Evolutionary conservation across 2,888 invertebrate species (phyloP), one percentile per base, ranked within the genome.

Genomic region (Onchidella celtica): DNA sequence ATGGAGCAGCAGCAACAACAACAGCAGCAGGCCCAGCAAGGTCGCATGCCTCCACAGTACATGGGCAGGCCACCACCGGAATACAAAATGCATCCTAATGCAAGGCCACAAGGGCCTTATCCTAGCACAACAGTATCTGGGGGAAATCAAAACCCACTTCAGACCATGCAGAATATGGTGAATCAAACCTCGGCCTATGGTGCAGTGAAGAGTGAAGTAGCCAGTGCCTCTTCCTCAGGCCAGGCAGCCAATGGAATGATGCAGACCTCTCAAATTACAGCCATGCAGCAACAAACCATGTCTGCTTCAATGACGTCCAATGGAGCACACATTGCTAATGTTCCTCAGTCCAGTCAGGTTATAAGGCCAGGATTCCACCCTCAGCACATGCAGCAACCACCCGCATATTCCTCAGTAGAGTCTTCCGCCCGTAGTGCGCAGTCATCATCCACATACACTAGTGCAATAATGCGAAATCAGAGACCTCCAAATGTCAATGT

Each of bases 11-110:
- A 84, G 59, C 80, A 84, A 73, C 86, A 85, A 59, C 85, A 86
- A 57, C 82, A 84, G 59, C 80, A 84, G 75, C 86, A 85, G 63
- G 84, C 86, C 65, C 85, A 86, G 66, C 87, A 85, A 66, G 75
- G 69, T 2, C 83, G 84, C 57, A 85, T 85, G 85, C 82, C 84
- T 24, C 81, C 83, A 2, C 86, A 90, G 80, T 91, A 91, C 78
- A 91, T 90, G 89, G 88, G 87, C 76, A 96, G 97, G 38, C 97
- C 97, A 32, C 97, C 97, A 63, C 97, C 97, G 1, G 97, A 97
- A 93, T 97, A 97, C 94, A 97, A 97, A 84, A 88, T 90, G 88
- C 89, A 89, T 77, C 87, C 82, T 21, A 82, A 77, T 29, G 77
- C 83, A 57, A 79, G 80, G 57, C 59, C 84, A 11, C 75, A 83